Base-by-base conservation (phyloP, 2,113 vertebrate genomes). In the Periophthalmus modestus region DNA sequence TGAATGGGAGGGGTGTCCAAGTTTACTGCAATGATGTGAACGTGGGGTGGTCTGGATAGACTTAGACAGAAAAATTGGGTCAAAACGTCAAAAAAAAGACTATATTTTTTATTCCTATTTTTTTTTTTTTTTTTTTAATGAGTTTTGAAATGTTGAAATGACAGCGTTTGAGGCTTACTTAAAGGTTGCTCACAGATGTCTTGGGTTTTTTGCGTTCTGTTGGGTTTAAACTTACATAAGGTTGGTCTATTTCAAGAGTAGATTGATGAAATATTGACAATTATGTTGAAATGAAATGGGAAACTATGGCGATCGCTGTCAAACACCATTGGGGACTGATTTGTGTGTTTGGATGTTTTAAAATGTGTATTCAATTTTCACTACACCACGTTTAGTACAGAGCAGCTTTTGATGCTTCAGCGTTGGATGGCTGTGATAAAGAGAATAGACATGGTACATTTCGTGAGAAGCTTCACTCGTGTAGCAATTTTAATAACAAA, bases 11-110 rank as follows among this genome's bases (percentile, higher is more conserved):
- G 23, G 39, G 66, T 18, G 83, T 88, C 84, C 80, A 91, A 89
- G 87, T 87, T 91, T 74, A 83, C 87, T 85, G 82, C 88, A 87
- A 86, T 86, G 79, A 74, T 87, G 63, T 85, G 73, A 78, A 69
- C 74, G 66, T 68, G 19, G 58, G 69, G 76, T 77, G 11, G 21
- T 77, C 57, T 57, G 57, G 24, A 70, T 28, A 14, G 61, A 65
- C 71, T 62, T 52, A 39, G 28, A 3, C 2, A 70, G 33, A 71
- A 68, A 23, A 61, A 71, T 58, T 23, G 70, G 65, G 28, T 33
- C 62, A 72, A 43, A 36, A 12, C 36, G n/a, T 19, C 6, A n/a
- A 10, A 55, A 55, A 55, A 55, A 55, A 16, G 7, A 21, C 19
- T 21, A 21, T 55, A 18, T 55, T 55, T 10, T 55, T n/a, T 6